Base-by-base conservation (phyloP, 2,797 vertebrate species). In the Anguilla megastoma region DNA sequence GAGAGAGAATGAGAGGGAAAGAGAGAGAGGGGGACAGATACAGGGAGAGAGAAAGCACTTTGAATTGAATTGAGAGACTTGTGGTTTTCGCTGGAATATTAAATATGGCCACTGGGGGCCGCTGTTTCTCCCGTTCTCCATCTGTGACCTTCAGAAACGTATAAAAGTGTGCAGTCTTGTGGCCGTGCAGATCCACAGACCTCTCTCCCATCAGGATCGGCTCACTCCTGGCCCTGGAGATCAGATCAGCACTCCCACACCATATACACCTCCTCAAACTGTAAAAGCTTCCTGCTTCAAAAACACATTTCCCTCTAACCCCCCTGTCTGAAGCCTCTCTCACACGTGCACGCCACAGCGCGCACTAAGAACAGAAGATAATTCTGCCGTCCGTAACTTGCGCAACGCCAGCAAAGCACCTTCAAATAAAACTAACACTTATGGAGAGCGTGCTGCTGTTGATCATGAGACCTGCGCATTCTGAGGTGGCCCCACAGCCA, bases 261-360 rank as follows among this genome's bases (percentile, higher is more conserved):
- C 63, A 69, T n/a, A 69, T 10, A 69, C 63, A 69, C 63, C 63
- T 69, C 63, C 63, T 69, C 63, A n/a, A 27, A 69, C 63, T 69
- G 6, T 27, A 58, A 58, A 63, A 6, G 60, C 21, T 24, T 63
- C 60, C 21, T n/a, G 60, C 60, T 63, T 63, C 14, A 63, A 24
- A 63, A 63, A 63, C 60, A 24, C 60, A 21, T 63, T 21, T 63
- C 60, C 16, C 24, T 63, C 1, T 10, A 54, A 9, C 52, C 52
- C 12, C 52, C 10, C 50, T 52, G 7, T 2, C 50, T 4, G 58
- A 60, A 5, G 2, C 58, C 16, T 60, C 21, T 63, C 60, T 63
- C 60, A 63, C 9, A 54, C 52, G 8, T 24, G 2, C 60, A 63
- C 60, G 3, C 60, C 18, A 21, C 60, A 21, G 60, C 5, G 18